Evolutionary conservation across 2,888 invertebrate species (phyloP).

Genomic region (Syrista parreyssii): DNA sequence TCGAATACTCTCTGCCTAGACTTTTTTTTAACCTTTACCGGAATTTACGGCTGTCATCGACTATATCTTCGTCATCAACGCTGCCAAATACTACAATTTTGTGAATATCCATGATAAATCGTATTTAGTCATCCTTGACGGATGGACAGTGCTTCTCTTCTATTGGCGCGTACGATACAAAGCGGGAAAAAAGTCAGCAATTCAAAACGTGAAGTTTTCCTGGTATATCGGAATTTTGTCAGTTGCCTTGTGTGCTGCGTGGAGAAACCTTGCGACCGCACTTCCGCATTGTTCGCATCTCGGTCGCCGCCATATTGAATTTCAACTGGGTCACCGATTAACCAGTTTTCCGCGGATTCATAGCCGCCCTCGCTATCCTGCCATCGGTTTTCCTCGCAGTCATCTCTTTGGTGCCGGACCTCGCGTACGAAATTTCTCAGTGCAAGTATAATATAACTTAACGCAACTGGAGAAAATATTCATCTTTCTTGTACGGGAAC

Average conservation of each 20-base stretch:
- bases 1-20: background rate
- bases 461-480: background rate
- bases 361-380: background rate
- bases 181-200: background rate
- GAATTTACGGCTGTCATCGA: background rate
- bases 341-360: background rate
- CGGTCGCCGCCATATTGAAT: slow-evolving; percentile 36
- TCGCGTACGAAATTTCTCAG: background rate
- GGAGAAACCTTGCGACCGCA: slow-evolving; percentile 7
- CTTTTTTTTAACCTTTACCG: background rate
- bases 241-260: slow-evolving; percentile 7
- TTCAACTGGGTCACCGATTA: slow-evolving; percentile 36
- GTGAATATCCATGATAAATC: background rate
- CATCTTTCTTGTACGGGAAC: background rate
- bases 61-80: background rate
- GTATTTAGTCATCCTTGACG: background rate
- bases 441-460: background rate
- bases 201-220: background rate
- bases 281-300: slow-evolving; percentile 25
- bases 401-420: background rate
- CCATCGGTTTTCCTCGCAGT: background rate
- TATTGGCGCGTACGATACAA: background rate
- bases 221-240: background rate
- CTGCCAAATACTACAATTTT: background rate
- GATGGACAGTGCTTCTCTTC: background rate